phyloP scores from a whole-genome alignment of 2,888 invertebrate genomes.

The Hypercompe scribonia region DNA sequence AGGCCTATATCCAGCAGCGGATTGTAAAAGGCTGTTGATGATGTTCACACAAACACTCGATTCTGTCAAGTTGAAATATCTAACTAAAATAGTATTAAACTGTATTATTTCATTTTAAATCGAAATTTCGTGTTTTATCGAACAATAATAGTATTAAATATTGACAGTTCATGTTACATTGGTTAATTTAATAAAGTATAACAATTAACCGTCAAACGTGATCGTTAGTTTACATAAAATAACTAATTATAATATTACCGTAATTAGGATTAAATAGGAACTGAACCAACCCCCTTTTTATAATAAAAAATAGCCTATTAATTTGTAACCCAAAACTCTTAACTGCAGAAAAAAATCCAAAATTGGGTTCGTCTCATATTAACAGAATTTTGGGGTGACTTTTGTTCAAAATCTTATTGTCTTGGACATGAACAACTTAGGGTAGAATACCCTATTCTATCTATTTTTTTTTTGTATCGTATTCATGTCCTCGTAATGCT shows the following conservation, averaged over 20 bases:
- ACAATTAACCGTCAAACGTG: not conserved
- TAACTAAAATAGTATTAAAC: no score
- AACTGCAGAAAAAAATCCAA: slow-evolving; percentile 45
- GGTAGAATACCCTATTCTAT: slow-evolving; percentile 64
- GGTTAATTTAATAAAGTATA: not conserved
- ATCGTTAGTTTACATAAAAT: not conserved
- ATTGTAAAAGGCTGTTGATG: no score
- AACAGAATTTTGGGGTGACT: slow-evolving; percentile 75
- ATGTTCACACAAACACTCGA: no score
- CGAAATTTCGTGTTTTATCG: no score
- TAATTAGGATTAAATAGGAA: slow-evolving; percentile 46
- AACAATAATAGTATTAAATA: no score
- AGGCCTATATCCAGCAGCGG: no score
- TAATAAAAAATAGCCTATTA: slow-evolving; percentile 73
- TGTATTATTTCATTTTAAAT: no score
- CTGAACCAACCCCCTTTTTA: slow-evolving; percentile 61
- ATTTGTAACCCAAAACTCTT: slow-evolving; percentile 77
- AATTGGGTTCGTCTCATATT: slow-evolving; percentile 67
- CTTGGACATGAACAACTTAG: slow-evolving; percentile 61
- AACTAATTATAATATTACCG: not conserved
- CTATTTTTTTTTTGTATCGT: slow-evolving; percentile 66
- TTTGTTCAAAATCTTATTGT: slow-evolving; percentile 73
- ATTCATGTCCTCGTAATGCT: slow-evolving; percentile 58
- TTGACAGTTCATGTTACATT: not conserved
- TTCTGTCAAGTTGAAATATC: no score